Base-by-base conservation (phyloP, 2,797 vertebrate species). In the Girardinus metallicus region DNA sequence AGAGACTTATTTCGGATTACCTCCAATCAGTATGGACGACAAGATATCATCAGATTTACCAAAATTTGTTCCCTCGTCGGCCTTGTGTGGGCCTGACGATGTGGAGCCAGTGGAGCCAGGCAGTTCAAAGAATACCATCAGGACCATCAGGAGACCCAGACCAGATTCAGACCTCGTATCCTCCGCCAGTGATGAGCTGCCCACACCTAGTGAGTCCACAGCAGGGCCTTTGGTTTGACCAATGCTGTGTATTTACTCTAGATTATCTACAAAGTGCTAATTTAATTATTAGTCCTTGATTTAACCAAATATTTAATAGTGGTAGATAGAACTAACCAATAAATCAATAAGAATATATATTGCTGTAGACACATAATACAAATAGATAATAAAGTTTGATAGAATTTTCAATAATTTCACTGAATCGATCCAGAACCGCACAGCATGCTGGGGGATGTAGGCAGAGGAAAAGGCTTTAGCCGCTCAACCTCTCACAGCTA, bases 41-140 rank as follows among this genome's bases (percentile, higher is more conserved):
- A 71, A 44, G 2, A 39, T 26, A 29, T 43, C 26, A 0, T 75
- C 80, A n/a, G 82, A 75, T 21, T 5, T 62, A 0, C 26, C n/a
- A 3, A 74, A 79, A 36, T 78, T n/a, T 77, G 64, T 71, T 29
- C 44, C 29, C 44, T 43, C 76, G 9, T 23, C 70, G 68, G 78
- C 89, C 23, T 75, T 96, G 76, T 74, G 93, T 8, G 91, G 92
- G 43, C 88, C 93, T 6, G 94, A 96, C 83, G 96, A 97, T 82
- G 87, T 96, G 46, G 80, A 94, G 78, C 89, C 94, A 0, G 82
- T 95, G 55, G 91, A 95, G 71, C 86, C 81, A 0, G 95, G 91
- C 75, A 95, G 89, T 81, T 86, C 86, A 55, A 85, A 91, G 80
- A 96, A 95, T 82, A 94, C 86, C 15, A n/a, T 94, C 7, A 92